Evolutionary conservation across 2,888 invertebrate species (phyloP).

Genomic region (Aplocera efformata): DNA sequence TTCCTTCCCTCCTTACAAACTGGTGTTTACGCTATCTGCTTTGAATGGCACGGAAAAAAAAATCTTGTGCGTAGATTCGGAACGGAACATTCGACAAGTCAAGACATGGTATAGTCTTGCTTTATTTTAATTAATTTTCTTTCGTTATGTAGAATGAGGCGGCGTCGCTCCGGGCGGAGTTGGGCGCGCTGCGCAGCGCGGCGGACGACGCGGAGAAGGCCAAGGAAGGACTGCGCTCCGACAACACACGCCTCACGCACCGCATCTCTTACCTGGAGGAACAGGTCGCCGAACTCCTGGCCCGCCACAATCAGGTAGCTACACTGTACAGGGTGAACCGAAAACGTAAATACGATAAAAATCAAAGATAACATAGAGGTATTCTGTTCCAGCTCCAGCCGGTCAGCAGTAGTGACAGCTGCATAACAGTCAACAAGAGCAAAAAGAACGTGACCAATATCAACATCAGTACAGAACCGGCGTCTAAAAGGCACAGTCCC

Average conservation of each 20-base stretch:
- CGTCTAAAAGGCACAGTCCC: conserved; percentile 56
- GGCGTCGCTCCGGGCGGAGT: conserved; percentile 77
- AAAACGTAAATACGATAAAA: neutral
- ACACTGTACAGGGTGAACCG: too few species aligned
- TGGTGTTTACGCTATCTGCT: too few species aligned
- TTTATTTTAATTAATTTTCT: too few species aligned
- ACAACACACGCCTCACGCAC: conserved; percentile 92
- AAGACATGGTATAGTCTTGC: too few species aligned
- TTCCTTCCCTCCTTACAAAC: too few species aligned
- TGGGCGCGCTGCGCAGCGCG: conserved; percentile 79
- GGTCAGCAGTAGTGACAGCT: conserved; percentile 65
- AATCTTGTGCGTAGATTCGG: too few species aligned
- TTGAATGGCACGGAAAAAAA: too few species aligned
- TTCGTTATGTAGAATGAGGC: conserved; percentile 65
- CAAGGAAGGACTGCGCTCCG: conserved; percentile 84
- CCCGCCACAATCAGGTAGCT: conserved; percentile 60
- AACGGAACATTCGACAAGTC: too few species aligned
- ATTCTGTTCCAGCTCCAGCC: conserved; percentile 53
- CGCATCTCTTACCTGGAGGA: conserved; percentile 94
- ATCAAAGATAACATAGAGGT: neutral
- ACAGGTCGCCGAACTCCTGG: conserved; percentile 85
- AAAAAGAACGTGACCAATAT: conserved; percentile 86
- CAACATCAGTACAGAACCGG: conserved; percentile 82
- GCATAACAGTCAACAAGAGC: conserved; percentile 79
- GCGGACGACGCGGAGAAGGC: conserved; percentile 83